Conservation (phyloP, 2,888 invertebrate species). For the Chrysolina haemoptera region DNA sequence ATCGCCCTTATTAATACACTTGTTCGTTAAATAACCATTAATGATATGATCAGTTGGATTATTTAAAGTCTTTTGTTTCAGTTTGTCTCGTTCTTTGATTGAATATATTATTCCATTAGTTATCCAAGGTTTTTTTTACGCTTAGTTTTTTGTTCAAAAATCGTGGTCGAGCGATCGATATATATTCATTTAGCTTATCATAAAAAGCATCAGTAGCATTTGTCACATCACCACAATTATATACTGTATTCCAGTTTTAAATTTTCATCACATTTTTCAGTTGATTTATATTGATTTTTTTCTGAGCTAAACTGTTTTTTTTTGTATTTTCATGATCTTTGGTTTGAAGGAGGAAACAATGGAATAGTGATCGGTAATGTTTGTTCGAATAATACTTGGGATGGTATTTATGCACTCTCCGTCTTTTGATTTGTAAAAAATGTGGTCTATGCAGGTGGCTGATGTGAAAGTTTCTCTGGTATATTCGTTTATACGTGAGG, state of each 20-base stretch:
- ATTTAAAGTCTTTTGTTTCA: not conserved
- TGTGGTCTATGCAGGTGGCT: slow-evolving; percentile 1
- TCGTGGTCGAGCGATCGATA: too few species aligned
- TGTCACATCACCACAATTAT: too few species aligned
- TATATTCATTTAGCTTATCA: too few species aligned
- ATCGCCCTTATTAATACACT: too few species aligned
- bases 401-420: not conserved
- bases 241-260: too few species aligned
- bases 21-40: too few species aligned
- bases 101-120: not conserved
- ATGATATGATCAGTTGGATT: not conserved
- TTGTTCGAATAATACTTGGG: not conserved
- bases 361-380: too few species aligned
- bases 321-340: not conserved
- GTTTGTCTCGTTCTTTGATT: not conserved
- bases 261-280: too few species aligned
- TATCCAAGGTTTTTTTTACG: not conserved
- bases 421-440: not conserved
- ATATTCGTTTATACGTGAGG: not conserved
- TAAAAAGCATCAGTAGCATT: too few species aligned
- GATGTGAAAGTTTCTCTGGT: not conserved
- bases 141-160: too few species aligned
- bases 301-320: not conserved
- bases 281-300: too few species aligned
- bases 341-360: too few species aligned